A percentile compares a stretch with the other conserved stretches of the same genome.
These are phyloP conservation scores for Atrichornis clamosus DNA, from an alignment of 2,113 vertebrate genomes.

Conservation along the genomic window DNA sequence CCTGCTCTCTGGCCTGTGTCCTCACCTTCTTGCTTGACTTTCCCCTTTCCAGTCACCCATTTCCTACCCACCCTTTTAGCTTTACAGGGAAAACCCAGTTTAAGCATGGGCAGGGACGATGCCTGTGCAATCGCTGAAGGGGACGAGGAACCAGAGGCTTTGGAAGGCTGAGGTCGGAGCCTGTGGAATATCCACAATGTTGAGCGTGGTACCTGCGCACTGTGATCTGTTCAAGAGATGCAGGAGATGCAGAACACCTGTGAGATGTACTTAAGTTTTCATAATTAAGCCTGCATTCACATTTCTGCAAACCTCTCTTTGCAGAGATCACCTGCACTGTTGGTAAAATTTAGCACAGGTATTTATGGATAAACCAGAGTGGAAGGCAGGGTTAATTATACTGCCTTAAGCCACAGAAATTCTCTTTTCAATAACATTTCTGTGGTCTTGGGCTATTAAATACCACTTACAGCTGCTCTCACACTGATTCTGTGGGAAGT, in stretches of 20 bases:
- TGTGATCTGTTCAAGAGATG: neutral
- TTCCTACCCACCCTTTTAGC: neutral
- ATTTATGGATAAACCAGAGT: neutral
- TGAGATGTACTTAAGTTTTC: neutral
- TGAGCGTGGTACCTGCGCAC: neutral
- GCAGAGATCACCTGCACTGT: neutral
- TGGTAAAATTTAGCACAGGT: neutral
- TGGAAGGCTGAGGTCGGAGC: neutral
- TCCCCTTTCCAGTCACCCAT: neutral
- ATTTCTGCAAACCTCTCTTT: neutral
- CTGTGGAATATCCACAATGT: neutral
- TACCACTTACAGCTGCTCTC: neutral
- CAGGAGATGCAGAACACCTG: neutral
- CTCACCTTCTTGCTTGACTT: neutral
- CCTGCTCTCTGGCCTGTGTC: neutral
- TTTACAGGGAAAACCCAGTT: neutral
- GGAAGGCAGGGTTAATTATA: neutral
- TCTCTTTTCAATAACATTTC: neutral
- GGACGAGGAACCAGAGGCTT: neutral
- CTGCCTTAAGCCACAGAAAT: neutral
- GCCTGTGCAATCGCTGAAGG: neutral
- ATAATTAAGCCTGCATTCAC: neutral
- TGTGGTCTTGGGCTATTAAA: neutral
- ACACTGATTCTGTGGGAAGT: neutral
- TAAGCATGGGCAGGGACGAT: neutral